These are phyloP conservation scores for Beroe forskalii DNA, from an alignment of 37 sponge, comb jelly and placozoan genomes.

Conservation along the genomic window DNA sequence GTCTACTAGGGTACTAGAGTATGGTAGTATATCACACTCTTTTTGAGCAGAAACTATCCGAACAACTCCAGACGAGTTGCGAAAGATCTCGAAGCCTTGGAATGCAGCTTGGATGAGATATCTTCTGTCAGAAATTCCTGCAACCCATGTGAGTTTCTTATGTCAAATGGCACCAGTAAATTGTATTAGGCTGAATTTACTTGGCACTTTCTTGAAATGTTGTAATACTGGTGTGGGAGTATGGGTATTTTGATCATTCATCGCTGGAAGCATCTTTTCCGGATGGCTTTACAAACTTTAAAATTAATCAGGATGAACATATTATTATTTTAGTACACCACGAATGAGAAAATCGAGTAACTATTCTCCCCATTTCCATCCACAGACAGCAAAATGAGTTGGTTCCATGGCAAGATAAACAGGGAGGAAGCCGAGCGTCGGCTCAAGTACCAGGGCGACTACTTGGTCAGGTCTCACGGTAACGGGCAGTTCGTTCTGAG, in stretches of 20 bases:
- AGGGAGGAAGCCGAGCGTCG: conserved; percentile 56
- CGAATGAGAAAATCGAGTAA: too few relatives aligned
- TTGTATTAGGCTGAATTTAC: too few relatives aligned
- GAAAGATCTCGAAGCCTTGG: conserved; percentile 9
- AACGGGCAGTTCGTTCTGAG: conserved; percentile 63
- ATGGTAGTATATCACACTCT: too few relatives aligned
- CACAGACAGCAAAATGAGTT: conserved; percentile 48
- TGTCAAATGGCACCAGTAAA: too few relatives aligned
- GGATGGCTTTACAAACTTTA: too few relatives aligned
- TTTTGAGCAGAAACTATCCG: background rate
- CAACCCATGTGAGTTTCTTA: conserved; percentile 28
- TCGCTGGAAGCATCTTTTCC: too few relatives aligned
- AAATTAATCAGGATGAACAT: too few relatives aligned
- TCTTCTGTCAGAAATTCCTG: background rate
- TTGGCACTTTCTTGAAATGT: too few relatives aligned
- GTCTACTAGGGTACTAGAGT: too few relatives aligned
- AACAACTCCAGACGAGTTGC: background rate
- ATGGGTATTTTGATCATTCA: too few relatives aligned
- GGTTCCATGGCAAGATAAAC: conserved; percentile 63
- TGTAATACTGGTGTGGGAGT: too few relatives aligned
- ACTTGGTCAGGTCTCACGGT: conserved; percentile 61
- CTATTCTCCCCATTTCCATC: background rate
- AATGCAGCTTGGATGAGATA: conserved; percentile 44
- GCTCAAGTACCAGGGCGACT: conserved; percentile 58
- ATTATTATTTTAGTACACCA: too few relatives aligned